Base-by-base conservation (phyloP, 2,888 invertebrate genomes). In the Onthophagus sagittarius region DNA sequence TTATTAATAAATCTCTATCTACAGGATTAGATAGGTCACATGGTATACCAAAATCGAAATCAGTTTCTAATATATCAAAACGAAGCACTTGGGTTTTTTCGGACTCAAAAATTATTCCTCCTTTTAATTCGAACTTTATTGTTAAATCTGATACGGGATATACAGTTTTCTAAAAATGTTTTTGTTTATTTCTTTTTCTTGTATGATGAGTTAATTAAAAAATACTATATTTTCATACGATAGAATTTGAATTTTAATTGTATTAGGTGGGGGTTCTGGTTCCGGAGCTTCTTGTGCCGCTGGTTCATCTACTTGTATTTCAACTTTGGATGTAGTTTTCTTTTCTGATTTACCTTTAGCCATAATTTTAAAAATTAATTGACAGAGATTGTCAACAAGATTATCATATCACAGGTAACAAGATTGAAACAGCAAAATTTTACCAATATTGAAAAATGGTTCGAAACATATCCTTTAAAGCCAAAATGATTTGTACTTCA, bases 101-200 rank as follows among this genome's bases (percentile, higher is more conserved):
- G 4, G 80, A 79, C 76, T 78, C 76, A 9, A 80, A 81, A n/a
- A 82, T 14, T 65, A 76, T 71, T 13, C 14, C 72, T n/a, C 78
- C 79, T 15, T 76, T 23, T 74, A 77, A 78, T 71, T 78, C 77
- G 14, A 80, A 76, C 65, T 76, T 75, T 15, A 80, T 77, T 72
- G 75, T 77, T 32, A 83, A 75, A 69, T 81, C 81, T 6, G 81
- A 77, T 15, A 78, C 74, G 13, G 80, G 78, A 75, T 77, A 81
- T 32, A 74, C 76, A 32, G 77, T 76, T 71, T 75, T 77, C 78
- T 78, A 71, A 73, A 77, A 78, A 70, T 63, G 32, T 5, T n/a
- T 0, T 23, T 23, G 1, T 9, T 67, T 23, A 31, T 6, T 5
- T 67, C 23, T n/a, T 15, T 23, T n/a, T n/a, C n/a, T n/a, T n/a